phyloP scores from a whole-genome alignment of 2,113 vertebrate genomes.

The Cyanoliseus patagonus region DNA sequence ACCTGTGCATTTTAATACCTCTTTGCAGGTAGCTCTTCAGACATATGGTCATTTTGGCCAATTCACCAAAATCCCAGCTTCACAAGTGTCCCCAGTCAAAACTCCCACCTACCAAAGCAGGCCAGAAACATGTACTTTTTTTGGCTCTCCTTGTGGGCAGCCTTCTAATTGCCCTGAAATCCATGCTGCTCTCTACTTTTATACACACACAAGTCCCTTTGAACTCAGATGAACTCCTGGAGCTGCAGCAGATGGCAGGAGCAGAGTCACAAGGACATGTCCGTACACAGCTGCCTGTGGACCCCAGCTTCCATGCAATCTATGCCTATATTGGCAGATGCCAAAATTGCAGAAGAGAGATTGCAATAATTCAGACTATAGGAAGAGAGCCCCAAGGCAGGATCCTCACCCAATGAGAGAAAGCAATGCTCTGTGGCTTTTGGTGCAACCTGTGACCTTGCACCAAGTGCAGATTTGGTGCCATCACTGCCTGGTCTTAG shows the following conservation, averaged over 20 bases:
- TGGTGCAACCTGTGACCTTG: background rate
- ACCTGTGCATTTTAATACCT: background rate
- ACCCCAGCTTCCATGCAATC: accelerated
- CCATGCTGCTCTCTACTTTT: background rate
- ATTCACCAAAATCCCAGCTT: background rate
- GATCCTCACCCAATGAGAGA: background rate
- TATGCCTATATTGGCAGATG: background rate
- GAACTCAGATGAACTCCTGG: background rate
- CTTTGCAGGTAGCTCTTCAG: background rate
- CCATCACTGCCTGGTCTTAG: background rate
- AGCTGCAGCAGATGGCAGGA: background rate
- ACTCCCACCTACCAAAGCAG: background rate
- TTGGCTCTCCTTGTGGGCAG: background rate
- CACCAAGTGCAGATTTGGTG: background rate
- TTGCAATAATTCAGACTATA: background rate
- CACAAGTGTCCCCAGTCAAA: background rate
- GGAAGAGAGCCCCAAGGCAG: background rate
- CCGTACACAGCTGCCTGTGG: accelerated
- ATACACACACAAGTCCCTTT: background rate
- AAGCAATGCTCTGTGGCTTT: background rate
- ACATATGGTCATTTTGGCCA: background rate
- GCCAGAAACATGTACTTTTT: background rate
- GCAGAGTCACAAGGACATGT: background rate
- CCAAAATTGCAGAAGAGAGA: background rate
- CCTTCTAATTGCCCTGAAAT: background rate